phyloP scores from a whole-genome alignment of 2,797 vertebrate species.

The Myiotriccus ornatus region DNA sequence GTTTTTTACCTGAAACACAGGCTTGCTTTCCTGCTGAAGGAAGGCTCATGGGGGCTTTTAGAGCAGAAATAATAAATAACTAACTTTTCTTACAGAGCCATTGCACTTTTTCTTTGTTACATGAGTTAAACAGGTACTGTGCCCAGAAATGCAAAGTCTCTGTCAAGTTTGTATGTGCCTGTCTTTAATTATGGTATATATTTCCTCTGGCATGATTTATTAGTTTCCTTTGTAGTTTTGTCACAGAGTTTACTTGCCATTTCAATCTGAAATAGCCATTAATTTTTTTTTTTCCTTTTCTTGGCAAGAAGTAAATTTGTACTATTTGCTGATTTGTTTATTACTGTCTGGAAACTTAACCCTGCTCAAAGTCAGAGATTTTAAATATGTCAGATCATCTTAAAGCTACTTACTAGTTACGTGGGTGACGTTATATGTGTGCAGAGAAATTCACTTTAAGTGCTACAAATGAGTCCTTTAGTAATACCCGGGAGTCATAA shows the following conservation, averaged over 20 bases:
- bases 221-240: constrained; percentile 18
- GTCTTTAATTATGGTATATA: not conserved
- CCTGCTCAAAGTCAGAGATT: constrained; percentile 23
- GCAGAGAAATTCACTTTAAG: constrained; percentile 74
- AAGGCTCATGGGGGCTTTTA: not conserved
- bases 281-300: not conserved
- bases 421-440: constrained; percentile 30
- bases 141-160: not conserved
- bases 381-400: constrained; percentile 22
- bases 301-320: constrained; percentile 31
- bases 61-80: constrained; percentile 33
- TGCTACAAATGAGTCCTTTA: constrained; percentile 76
- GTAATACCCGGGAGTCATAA: constrained; percentile 79
- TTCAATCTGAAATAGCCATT: constrained; percentile 30
- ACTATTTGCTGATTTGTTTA: constrained; percentile 63
- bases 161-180: not conserved
- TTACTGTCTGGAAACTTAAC: constrained; percentile 44
- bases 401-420: not conserved
- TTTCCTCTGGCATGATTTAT: constrained; percentile 38
- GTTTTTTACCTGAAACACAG: not conserved
- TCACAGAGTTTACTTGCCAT: not conserved
- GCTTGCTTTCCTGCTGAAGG: not conserved
- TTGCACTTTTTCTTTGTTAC: not conserved
- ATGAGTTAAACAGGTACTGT: constrained; percentile 15
- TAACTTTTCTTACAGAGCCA: not conserved